phyloP scores from a whole-genome alignment of 2,797 vertebrate species.

The Alfaro cultratus region DNA sequence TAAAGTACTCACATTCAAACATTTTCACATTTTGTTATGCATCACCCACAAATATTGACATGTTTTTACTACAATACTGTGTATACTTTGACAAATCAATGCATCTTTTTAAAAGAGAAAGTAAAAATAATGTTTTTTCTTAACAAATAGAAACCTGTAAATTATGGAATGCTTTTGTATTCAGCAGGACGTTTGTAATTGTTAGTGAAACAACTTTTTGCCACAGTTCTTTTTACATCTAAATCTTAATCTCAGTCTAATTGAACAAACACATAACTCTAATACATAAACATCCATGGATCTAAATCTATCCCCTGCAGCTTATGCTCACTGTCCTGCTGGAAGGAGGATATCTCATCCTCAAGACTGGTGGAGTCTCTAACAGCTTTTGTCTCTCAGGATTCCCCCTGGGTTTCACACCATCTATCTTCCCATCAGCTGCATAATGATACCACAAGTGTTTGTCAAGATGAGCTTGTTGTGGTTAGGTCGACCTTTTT shows the following conservation, averaged over 20 bases:
- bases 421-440: neutral
- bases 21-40: neutral
- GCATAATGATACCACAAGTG: neutral
- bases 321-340: neutral
- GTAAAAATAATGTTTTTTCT: neutral
- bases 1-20: neutral
- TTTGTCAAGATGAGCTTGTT: neutral
- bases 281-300: neutral
- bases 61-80: neutral
- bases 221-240: neutral
- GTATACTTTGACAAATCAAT: neutral
- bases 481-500: neutral
- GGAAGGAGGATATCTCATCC: neutral
- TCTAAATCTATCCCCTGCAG: neutral
- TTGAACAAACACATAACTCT: neutral
- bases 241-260: neutral
- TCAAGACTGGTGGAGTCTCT: neutral
- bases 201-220: neutral
- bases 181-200: neutral
- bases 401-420: neutral
- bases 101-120: neutral
- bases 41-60: neutral
- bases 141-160: neutral
- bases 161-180: neutral
- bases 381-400: neutral